phyloP scores from a whole-genome alignment of 2,113 vertebrate species.

The Anoplopoma fimbria region DNA sequence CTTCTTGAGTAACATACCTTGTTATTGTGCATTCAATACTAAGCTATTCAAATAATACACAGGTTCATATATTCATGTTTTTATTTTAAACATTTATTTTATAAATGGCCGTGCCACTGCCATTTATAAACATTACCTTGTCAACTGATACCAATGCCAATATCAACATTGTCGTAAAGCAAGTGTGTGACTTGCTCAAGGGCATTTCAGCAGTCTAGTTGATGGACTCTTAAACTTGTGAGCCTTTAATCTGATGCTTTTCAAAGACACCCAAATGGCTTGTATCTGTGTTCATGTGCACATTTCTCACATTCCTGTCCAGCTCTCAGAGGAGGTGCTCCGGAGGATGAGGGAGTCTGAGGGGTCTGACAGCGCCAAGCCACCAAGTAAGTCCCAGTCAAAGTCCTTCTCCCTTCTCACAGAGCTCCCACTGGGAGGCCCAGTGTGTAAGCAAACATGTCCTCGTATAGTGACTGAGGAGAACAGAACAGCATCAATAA shows the following conservation, averaged over 20 bases:
- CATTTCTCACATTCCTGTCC: slow-evolving; percentile 13
- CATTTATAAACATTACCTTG: too few species aligned
- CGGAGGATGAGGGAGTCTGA: slow-evolving; percentile 77
- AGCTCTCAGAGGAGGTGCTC: slow-evolving; percentile 82
- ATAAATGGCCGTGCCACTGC: too few species aligned
- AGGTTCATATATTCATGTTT: too few species aligned
- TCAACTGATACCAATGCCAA: too few species aligned
- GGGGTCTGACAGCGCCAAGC: slow-evolving; percentile 43
- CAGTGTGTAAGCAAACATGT: background rate
- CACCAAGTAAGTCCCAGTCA: slow-evolving; percentile 62
- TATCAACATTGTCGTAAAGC: too few species aligned
- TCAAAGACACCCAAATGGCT: background rate
- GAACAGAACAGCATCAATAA: background rate
- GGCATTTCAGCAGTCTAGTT: background rate
- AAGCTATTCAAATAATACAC: too few species aligned
- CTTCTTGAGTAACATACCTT: too few species aligned
- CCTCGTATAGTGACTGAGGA: background rate
- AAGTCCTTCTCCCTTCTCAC: background rate
- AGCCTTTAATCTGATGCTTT: background rate
- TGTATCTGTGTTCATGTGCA: background rate
- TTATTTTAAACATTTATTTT: too few species aligned
- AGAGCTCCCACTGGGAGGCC: background rate
- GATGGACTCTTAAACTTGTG: background rate
- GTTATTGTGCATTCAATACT: too few species aligned
- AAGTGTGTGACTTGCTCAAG: background rate